A percentile compares a stretch with the other conserved stretches of the same genome.
These are phyloP conservation scores for Fregetta grallaria DNA, from an alignment of 2,113 vertebrate genomes.

Conservation along the genomic window DNA sequence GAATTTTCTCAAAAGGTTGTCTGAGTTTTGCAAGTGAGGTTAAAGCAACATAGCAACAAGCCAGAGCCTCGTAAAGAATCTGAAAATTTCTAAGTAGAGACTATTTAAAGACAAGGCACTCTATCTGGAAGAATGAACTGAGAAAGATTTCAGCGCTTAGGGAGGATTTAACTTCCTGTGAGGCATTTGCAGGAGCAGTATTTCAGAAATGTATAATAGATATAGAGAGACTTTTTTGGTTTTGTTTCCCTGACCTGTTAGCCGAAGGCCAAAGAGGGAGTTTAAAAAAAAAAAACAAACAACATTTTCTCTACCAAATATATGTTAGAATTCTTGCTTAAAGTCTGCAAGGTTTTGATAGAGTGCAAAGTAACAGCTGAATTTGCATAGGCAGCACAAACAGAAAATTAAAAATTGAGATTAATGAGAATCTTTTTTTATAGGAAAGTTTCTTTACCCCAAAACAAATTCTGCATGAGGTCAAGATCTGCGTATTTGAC, in stretches of 20 bases:
- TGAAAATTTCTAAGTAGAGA: neutral
- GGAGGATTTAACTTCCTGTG: neutral
- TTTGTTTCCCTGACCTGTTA: neutral
- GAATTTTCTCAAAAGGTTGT: neutral
- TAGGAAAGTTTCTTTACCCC: neutral
- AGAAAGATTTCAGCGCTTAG: neutral
- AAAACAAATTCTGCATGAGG: neutral
- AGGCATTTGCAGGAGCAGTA: fast-evolving
- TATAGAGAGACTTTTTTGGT: fast-evolving
- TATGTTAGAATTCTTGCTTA: neutral
- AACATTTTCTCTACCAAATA: neutral
- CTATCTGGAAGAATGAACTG: neutral
- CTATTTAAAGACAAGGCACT: neutral
- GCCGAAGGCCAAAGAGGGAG: neutral
- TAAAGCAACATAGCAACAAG: neutral
- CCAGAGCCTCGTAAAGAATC: neutral
- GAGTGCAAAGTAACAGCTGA: neutral
- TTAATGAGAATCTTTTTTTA: neutral
- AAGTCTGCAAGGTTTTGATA: neutral
- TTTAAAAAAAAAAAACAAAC: neutral
- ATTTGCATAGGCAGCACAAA: neutral
- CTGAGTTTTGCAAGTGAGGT: neutral
- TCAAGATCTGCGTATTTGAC: neutral
- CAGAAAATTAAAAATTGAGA: neutral
- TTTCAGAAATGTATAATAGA: neutral